Conservation (phyloP, 2,113 vertebrate genomes). For the Columba janthina region DNA sequence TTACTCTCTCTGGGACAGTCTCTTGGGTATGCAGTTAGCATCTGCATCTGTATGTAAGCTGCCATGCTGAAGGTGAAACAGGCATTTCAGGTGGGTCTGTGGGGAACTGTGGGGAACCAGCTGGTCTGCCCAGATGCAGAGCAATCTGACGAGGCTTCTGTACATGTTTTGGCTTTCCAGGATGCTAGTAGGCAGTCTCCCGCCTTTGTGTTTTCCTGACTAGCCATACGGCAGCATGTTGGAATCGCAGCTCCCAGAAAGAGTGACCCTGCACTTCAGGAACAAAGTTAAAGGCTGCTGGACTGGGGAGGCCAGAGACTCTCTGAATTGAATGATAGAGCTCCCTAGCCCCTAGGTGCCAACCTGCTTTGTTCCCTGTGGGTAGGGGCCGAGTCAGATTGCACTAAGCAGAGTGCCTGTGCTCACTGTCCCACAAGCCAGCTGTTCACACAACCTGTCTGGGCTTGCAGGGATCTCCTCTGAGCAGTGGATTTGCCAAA, state of each 20-base stretch:
- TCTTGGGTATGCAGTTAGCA: background rate
- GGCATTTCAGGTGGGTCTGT: background rate
- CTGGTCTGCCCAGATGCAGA: background rate
- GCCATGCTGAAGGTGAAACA: background rate
- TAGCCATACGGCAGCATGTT: background rate
- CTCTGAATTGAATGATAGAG: background rate
- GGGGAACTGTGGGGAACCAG: background rate
- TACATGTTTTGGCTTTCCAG: background rate
- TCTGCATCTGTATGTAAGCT: background rate
- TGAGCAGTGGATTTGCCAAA: background rate
- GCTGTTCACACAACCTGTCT: background rate
- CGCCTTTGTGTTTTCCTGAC: background rate
- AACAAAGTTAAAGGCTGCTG: background rate
- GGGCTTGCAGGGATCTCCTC: background rate
- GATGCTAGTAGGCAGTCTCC: background rate
- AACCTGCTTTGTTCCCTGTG: background rate
- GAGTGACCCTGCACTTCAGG: background rate
- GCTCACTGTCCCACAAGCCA: background rate
- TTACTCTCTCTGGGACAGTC: background rate
- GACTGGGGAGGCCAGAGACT: background rate
- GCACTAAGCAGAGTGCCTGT: background rate
- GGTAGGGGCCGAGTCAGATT: background rate
- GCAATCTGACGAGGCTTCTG: background rate
- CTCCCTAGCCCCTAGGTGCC: background rate
- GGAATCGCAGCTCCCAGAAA: background rate